These are phyloP conservation scores for Globicephala melas DNA, from an alignment of 2,113 vertebrate species.

Conservation along the genomic window DNA sequence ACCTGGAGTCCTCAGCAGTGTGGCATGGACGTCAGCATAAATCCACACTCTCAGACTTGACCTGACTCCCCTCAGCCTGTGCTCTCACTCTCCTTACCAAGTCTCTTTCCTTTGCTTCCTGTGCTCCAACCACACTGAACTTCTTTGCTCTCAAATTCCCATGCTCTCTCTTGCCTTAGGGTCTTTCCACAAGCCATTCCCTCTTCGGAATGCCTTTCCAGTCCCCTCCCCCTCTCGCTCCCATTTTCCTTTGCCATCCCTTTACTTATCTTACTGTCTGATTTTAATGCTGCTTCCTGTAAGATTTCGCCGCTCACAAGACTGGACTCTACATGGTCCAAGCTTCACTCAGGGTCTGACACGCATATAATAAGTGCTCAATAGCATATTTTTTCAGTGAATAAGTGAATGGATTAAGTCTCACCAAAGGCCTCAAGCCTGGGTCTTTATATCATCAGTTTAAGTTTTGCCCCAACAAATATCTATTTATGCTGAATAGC, in stretches of 20 bases:
- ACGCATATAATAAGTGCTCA: not conserved
- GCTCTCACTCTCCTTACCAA: not conserved
- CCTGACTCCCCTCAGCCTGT: not conserved
- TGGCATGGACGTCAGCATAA: not conserved
- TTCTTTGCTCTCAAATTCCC: not conserved
- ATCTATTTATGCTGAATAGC: not conserved
- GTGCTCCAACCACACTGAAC: not conserved
- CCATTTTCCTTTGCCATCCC: not conserved
- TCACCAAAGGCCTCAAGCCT: not conserved
- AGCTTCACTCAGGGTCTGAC: not conserved
- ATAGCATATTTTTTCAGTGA: not conserved
- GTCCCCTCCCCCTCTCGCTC: accelerated
- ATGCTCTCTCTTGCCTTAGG: not conserved
- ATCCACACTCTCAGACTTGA: not conserved
- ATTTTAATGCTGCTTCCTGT: not conserved
- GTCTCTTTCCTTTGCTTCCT: not conserved
- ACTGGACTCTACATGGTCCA: not conserved
- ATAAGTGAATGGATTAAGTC: not conserved
- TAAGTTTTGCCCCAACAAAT: not conserved
- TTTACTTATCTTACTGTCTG: not conserved
- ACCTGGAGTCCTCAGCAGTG: accelerated
- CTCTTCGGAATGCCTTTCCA: not conserved
- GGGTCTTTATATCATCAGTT: not conserved
- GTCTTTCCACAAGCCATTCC: not conserved
- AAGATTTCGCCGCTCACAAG: not conserved